Conservation (phyloP, 2,797 vertebrate genomes). For the Sebastes taczanowskii region DNA sequence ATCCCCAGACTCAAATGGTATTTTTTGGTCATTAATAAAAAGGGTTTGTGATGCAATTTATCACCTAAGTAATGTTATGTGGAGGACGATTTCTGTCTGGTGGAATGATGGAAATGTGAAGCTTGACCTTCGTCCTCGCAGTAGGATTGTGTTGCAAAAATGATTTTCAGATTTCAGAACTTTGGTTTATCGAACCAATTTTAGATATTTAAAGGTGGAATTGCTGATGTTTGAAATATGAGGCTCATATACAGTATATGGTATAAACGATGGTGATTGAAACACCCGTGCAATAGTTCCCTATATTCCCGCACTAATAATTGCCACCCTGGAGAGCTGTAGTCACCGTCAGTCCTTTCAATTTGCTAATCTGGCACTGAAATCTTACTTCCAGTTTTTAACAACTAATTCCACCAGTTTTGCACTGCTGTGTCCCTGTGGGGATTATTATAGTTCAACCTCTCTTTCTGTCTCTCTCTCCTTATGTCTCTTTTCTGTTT, state of each 20-base stretch:
- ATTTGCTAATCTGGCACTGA: constrained; percentile 4
- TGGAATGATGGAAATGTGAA: neutral
- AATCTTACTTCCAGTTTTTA: constrained; percentile 7
- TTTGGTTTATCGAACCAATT: neutral
- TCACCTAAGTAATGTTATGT: neutral
- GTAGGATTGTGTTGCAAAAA: neutral
- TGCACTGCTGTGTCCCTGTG: constrained; percentile 13
- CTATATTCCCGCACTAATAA: neutral
- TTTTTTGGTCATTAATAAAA: neutral
- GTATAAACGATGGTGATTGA: too few species aligned
- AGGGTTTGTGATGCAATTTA: neutral
- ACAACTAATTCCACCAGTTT: constrained; percentile 24
- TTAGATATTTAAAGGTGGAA: neutral
- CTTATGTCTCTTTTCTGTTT: neutral
- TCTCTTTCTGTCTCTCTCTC: neutral
- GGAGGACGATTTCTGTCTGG: neutral
- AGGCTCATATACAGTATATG: too few species aligned
- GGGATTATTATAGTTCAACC: constrained; percentile 28
- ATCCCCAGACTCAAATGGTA: neutral
- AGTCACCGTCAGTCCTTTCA: neutral
- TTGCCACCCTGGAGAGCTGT: neutral
- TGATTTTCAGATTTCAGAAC: neutral
- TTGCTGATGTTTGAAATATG: too few species aligned
- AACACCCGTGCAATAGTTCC: neutral
- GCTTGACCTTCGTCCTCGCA: neutral